phyloP scores from a whole-genome alignment of 2,888 invertebrate genomes.

The Yponomeuta sedellus region DNA sequence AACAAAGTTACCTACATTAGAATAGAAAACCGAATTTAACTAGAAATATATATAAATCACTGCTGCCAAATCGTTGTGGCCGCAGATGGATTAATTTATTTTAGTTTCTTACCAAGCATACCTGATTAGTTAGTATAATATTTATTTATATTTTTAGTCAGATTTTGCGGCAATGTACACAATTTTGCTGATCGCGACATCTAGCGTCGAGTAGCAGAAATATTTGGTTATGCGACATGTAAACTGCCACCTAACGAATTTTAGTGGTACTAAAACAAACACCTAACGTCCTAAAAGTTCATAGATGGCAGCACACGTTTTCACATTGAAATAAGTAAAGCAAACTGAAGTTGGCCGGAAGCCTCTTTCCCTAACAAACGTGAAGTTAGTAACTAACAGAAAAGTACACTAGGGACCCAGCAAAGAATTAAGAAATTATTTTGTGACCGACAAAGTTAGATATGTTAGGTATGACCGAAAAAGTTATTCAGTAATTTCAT shows the following conservation, averaged over 20 bases:
- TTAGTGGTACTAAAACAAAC: neutral
- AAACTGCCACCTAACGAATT: neutral
- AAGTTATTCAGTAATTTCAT: too few species aligned
- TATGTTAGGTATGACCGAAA: too few species aligned
- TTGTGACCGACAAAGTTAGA: too few species aligned
- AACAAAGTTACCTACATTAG: neutral
- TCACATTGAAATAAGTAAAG: neutral
- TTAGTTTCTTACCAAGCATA: neutral
- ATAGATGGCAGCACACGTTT: slow-evolving; percentile 7
- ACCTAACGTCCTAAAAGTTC: neutral
- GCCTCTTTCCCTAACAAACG: slow-evolving; percentile 6
- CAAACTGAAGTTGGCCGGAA: slow-evolving; percentile 4
- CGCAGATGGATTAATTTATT: neutral
- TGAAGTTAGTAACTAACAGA: neutral
- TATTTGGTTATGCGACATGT: neutral
- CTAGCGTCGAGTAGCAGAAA: slow-evolving; percentile 14
- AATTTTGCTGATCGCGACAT: slow-evolving; percentile 6
- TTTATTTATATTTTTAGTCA: too few species aligned
- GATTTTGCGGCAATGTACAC: neutral
- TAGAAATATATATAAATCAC: too few species aligned
- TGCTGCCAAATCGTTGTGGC: too few species aligned
- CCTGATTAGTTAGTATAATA: too few species aligned
- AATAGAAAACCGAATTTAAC: neutral
- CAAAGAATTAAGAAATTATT: too few species aligned
- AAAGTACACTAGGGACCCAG: neutral